A percentile compares a stretch with the other conserved stretches of the same genome.
Evolutionary conservation across 2,113 vertebrate species (phyloP).

Genomic region (Carassius auratus): DNA sequence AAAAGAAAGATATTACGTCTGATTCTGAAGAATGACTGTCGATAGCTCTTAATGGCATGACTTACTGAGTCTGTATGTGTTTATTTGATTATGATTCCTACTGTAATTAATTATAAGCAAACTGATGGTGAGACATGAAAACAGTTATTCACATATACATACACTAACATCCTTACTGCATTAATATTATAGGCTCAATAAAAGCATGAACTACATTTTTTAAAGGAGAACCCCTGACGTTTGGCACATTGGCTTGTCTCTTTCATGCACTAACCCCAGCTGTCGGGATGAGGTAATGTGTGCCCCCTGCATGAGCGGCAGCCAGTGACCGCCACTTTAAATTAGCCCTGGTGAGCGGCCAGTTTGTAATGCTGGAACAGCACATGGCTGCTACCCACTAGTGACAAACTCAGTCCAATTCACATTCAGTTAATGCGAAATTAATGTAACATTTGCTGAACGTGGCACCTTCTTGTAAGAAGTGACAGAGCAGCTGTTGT

Average conservation of each 20-base stretch:
- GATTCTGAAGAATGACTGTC: background rate
- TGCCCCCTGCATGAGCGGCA: conserved; percentile 49
- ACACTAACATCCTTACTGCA: background rate
- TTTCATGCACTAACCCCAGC: conserved; percentile 40
- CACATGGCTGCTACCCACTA: background rate
- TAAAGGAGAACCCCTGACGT: background rate
- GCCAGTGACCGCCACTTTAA: conserved; percentile 50
- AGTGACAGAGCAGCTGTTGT: conserved; percentile 27
- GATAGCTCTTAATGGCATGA: background rate
- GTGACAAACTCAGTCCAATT: background rate
- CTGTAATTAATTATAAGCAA: background rate
- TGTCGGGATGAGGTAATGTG: conserved; percentile 50
- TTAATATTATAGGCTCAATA: background rate
- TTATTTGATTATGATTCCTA: conserved; percentile 20
- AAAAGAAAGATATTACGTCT: background rate
- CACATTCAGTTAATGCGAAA: background rate
- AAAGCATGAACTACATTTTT: background rate
- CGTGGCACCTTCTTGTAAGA: conserved; percentile 12
- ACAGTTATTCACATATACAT: background rate
- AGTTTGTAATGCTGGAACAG: background rate
- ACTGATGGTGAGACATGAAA: conserved; percentile 7
- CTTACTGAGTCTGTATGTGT: conserved; percentile 1
- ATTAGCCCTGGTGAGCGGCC: conserved; percentile 42
- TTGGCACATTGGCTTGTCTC: background rate
- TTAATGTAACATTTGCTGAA: conserved; percentile 7